phyloP scores from a whole-genome alignment of 2,888 invertebrate species.

The Melinaea menophilus region DNA sequence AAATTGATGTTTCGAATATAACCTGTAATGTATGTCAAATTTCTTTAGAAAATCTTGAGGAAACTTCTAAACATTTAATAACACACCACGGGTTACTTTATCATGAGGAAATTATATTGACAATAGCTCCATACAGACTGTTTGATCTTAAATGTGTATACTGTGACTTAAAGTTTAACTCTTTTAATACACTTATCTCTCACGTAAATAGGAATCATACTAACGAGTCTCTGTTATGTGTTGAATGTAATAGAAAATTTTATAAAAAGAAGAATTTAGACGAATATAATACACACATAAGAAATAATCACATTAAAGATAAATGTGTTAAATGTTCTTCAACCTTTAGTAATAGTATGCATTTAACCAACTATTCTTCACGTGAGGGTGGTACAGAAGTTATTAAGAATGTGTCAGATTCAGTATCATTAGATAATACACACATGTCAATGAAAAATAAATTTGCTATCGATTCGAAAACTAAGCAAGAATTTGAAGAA shows the following conservation, averaged over 20 bases:
- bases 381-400: background rate
- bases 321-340: conserved; percentile 42
- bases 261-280: conserved; percentile 57
- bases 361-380: conserved; percentile 38
- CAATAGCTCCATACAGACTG: conserved; percentile 53
- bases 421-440: background rate
- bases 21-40: conserved; percentile 56
- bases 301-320: conserved; percentile 44
- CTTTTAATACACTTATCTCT: conserved; percentile 51
- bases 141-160: conserved; percentile 50
- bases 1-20: conserved; percentile 61
- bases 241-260: conserved; percentile 54
- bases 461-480: background rate
- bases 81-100: conserved; percentile 52
- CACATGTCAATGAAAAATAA: background rate
- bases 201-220: conserved; percentile 57
- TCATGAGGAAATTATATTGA: conserved; percentile 49
- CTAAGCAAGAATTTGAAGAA: background rate
- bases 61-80: conserved; percentile 56
- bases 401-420: background rate
- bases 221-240: conserved; percentile 52
- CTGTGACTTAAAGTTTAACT: conserved; percentile 53
- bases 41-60: conserved; percentile 44
- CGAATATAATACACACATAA: conserved; percentile 41
- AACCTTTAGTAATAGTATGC: conserved; percentile 41